phyloP scores from a whole-genome alignment of 2,797 vertebrate species.

The Sciurus carolinensis region DNA sequence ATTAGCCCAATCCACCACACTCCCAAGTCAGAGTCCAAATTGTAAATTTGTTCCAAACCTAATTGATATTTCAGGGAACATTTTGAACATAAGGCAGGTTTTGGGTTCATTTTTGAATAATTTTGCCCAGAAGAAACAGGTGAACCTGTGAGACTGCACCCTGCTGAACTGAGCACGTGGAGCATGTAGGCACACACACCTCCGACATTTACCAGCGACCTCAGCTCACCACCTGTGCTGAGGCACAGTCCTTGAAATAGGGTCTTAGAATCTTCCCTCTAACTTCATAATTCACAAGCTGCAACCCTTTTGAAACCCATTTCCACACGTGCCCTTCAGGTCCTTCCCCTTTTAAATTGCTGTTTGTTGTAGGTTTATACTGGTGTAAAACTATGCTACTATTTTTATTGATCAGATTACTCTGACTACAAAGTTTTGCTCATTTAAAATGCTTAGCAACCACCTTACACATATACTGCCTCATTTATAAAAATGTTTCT shows the following conservation, averaged over 20 bases:
- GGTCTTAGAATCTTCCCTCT: no score
- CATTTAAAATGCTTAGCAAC: neutral
- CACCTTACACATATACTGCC: neutral
- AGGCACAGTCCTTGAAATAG: neutral
- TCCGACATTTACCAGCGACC: no score
- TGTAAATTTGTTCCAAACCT: slow-evolving; percentile 31
- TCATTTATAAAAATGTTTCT: no score
- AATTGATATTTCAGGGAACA: neutral
- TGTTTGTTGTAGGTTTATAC: neutral
- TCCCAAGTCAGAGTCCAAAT: neutral
- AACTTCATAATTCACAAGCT: neutral
- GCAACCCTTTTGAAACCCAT: neutral
- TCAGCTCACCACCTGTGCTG: accelerated
- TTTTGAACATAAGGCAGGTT: neutral
- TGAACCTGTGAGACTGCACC: no score
- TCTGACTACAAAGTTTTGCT: neutral
- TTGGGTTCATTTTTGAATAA: neutral
- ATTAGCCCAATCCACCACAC: neutral
- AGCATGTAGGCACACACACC: accelerated
- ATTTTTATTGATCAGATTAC: neutral
- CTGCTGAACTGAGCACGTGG: neutral
- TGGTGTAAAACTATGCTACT: neutral
- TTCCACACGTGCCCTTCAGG: neutral
- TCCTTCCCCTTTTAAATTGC: neutral
- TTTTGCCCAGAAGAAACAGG: no score